Evolutionary conservation across 1,140 invertebrate genomes (phyloP), one percentile per base, ranked within the genome.

Genomic region (Eciton burchellii): DNA sequence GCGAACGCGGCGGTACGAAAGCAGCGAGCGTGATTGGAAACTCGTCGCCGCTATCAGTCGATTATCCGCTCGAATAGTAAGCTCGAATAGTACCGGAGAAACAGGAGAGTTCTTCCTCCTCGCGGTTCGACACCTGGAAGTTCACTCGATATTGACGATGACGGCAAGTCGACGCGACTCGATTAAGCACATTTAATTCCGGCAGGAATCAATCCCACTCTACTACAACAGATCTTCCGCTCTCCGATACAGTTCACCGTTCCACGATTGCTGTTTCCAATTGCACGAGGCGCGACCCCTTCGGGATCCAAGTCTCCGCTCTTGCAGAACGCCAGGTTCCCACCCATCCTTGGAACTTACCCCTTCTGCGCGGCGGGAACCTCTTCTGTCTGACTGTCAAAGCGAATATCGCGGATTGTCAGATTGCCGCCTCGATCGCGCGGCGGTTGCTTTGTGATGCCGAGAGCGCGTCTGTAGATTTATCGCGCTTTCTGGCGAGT

Each of bases 371-470:
- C 59, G 16, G 9, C 49, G 35, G 35, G 52, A 77, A 57, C 47
- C n/a, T n/a, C n/a, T n/a, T n/a, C n/a, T n/a, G n/a, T 49, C 19
- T 26, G 84, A 86, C 62, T 35, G 14, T 26, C 35, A 35, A 43
- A 41, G 63, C 49, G 60, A 87, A 81, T 81, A 87, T 88, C 85
- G 71, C 84, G 49, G 76, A 79, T 35, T 35, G 35, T 68, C 81
- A 83, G 84, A 86, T 86, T 86, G 79, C 79, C 68, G 29, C 45
- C 49, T 66, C 72, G 71, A 77, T 63, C 77, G 26, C 21, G 56
- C 35, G 35, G 26, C 29, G 24, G 52, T 62, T 70, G 24, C 26
- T 87, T 88, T 82, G 74, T 54, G 70, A 84, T 81, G 16, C 19
- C 57, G 8, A 52, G 49, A 57, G 65, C 16, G 26, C 41, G 26